Percentiles rank a stretch among this genome's conserved stretches.
phyloP scores from a whole-genome alignment of 1,140 invertebrate species.

The Manduca sexta region DNA sequence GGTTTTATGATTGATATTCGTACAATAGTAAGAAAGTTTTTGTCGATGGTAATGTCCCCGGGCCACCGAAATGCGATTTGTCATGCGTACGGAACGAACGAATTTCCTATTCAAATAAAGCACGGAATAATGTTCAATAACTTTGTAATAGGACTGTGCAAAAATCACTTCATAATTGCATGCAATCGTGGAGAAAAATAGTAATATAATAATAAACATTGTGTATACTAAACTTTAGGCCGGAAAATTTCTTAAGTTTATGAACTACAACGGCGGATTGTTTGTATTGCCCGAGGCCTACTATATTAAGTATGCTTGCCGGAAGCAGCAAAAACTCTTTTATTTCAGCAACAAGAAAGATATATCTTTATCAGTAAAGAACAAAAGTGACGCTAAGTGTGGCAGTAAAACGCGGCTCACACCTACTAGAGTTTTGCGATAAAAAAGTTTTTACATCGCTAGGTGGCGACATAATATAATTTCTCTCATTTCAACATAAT shows the following conservation, averaged over 20 bases:
- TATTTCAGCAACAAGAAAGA: slow-evolving; percentile 15
- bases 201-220: neutral
- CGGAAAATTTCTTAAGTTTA: slow-evolving; percentile 25
- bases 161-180: neutral
- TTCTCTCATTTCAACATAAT: too few relatives aligned
- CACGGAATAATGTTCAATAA: neutral
- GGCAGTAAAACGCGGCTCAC: too few relatives aligned
- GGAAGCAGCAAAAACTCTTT: slow-evolving; percentile 29
- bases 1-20: slow-evolving; percentile 28
- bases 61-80: neutral
- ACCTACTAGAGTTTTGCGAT: too few relatives aligned
- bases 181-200: neutral
- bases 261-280: slow-evolving; percentile 29
- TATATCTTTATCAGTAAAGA: too few relatives aligned
- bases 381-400: too few relatives aligned
- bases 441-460: too few relatives aligned
- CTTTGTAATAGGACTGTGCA: neutral
- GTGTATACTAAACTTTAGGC: neutral
- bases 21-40: slow-evolving; percentile 4
- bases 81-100: slow-evolving; percentile 2
- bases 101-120: neutral
- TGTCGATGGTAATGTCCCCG: slow-evolving; percentile 4
- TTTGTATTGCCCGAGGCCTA: slow-evolving; percentile 21
- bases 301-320: slow-evolving; percentile 10
- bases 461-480: too few relatives aligned